A percentile compares a stretch with the other conserved stretches of the same genome.
Conservation (phyloP, 2,888 invertebrate genomes). For the Andrena marginata region DNA sequence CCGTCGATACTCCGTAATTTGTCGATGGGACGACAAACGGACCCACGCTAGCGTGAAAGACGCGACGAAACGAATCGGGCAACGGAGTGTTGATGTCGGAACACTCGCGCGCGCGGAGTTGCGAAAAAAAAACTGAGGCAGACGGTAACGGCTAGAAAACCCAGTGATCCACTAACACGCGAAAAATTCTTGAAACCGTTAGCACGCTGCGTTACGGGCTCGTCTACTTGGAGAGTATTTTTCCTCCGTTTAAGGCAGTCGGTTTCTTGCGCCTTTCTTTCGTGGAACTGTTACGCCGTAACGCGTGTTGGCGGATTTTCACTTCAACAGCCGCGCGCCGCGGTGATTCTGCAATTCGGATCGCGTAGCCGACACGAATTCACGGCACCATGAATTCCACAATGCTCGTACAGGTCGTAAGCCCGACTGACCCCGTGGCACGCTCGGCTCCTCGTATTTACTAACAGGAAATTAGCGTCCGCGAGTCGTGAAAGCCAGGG, state of each 20-base stretch:
- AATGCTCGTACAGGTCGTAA: background rate
- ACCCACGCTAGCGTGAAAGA: no score
- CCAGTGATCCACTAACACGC: conserved; percentile 65
- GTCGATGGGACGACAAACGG: background rate
- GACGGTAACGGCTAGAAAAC: conserved; percentile 54
- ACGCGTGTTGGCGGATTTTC: conserved; percentile 1
- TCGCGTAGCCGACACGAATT: no score
- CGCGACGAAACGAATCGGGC: background rate
- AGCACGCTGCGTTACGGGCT: conserved; percentile 35
- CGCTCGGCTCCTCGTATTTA: background rate
- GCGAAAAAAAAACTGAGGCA: conserved; percentile 48
- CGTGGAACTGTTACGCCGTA: conserved; percentile 37
- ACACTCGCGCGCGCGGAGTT: conserved; percentile 5
- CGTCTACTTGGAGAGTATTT: conserved; percentile 27
- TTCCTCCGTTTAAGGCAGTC: conserved; percentile 44
- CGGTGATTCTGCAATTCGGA: background rate
- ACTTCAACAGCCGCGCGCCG: conserved; percentile 19
- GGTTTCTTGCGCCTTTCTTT: conserved; percentile 40
- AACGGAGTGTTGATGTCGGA: background rate
- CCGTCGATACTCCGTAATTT: background rate
- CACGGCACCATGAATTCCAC: background rate
- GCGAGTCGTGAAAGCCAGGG: background rate
- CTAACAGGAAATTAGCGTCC: background rate
- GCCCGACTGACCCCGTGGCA: no score
- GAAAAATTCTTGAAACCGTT: conserved; percentile 66